Evolutionary conservation across 2,797 vertebrate species (phyloP).

Genomic region (Ctenopoma kingsleyae): DNA sequence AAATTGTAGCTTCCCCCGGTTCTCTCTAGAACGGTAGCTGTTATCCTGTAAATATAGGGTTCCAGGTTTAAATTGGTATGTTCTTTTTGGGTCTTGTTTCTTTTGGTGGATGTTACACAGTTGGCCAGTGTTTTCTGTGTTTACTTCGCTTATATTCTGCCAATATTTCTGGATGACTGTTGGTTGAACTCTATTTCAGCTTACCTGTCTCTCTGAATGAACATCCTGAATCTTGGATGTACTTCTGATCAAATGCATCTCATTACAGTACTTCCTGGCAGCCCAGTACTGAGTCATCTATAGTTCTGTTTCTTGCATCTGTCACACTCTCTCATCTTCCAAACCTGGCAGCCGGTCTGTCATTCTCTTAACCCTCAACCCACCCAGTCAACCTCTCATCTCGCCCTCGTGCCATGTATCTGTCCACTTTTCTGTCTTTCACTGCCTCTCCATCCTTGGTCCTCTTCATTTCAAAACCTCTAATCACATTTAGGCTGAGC

Average conservation of each 20-base stretch:
- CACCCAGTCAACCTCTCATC: slow-evolving; percentile 46
- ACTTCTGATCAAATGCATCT: slow-evolving; percentile 62
- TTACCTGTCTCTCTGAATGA: slow-evolving; percentile 47
- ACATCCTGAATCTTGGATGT: slow-evolving; percentile 44
- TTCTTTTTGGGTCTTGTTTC: slow-evolving; percentile 1
- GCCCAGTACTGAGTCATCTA: slow-evolving; percentile 44
- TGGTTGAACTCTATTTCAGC: slow-evolving; percentile 32
- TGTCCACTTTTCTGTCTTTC: slow-evolving; percentile 34
- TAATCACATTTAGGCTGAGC: slow-evolving; percentile 54
- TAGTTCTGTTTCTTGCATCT: slow-evolving; percentile 55
- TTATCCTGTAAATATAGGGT: slow-evolving; percentile 4
- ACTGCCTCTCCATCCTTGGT: slow-evolving; percentile 23
- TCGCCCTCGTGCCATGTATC: slow-evolving; percentile 28
- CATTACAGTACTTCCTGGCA: slow-evolving; percentile 62
- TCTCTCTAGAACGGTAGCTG: neutral
- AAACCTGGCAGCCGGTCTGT: slow-evolving; percentile 47
- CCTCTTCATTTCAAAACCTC: slow-evolving; percentile 48
- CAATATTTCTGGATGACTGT: slow-evolving; percentile 32
- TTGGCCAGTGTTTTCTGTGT: slow-evolving; percentile 8
- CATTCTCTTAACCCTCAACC: slow-evolving; percentile 45
- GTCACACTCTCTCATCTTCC: slow-evolving; percentile 48
- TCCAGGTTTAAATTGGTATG: slow-evolving; percentile 12
- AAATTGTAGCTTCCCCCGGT: neutral
- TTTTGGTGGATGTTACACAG: slow-evolving; percentile 3
- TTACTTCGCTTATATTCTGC: slow-evolving; percentile 30